Evolutionary conservation across 2,113 vertebrate genomes (phyloP).

Genomic region (Urocitellus parryii): DNA sequence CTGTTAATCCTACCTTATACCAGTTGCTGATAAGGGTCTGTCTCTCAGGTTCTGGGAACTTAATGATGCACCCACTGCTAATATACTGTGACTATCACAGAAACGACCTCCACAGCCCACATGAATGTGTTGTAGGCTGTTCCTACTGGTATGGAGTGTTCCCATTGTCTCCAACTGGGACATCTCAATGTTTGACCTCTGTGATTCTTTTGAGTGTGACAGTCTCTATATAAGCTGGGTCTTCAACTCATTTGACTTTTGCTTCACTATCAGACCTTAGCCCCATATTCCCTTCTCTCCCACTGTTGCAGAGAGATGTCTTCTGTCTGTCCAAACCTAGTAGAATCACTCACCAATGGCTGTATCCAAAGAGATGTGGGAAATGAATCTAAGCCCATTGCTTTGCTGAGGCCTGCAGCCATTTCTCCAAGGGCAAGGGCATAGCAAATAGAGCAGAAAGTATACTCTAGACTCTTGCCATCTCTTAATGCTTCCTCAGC

Average conservation of each 20-base stretch:
- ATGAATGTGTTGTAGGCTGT: background rate
- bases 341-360: background rate
- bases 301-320: background rate
- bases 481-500: background rate
- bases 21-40: background rate
- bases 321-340: background rate
- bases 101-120: background rate
- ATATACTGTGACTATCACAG: background rate
- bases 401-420: background rate
- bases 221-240: background rate
- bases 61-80: background rate
- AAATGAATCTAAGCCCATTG: background rate
- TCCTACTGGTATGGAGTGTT: background rate
- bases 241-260: background rate
- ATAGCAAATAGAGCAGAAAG: background rate
- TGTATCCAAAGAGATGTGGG: background rate
- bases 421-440: background rate
- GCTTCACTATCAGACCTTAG: background rate
- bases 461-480: background rate
- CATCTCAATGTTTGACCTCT: background rate
- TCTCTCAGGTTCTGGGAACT: background rate
- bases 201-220: background rate
- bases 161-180: background rate
- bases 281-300: background rate
- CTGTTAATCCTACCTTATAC: background rate